Evolutionary conservation across 2,797 vertebrate species (phyloP).

Genomic region (Gallinago nigripennis): DNA sequence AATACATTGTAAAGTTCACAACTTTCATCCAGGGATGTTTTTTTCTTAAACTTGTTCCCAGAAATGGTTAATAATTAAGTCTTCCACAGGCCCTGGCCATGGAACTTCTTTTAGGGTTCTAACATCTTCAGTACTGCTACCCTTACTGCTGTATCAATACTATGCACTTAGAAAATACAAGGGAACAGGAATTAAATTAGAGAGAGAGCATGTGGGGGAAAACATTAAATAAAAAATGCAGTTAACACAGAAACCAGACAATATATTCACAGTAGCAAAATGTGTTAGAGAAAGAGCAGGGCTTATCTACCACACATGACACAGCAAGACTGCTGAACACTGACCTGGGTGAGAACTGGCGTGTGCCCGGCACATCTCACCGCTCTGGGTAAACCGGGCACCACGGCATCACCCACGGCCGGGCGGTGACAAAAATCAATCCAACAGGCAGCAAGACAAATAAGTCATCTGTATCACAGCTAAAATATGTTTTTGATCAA

Average conservation of each 20-base stretch:
- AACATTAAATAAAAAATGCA: background rate
- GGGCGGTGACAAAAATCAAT: slow-evolving; percentile 50
- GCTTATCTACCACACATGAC: background rate
- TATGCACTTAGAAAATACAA: background rate
- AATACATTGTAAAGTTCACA: background rate
- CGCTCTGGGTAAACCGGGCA: fast-evolving
- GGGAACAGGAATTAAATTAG: background rate
- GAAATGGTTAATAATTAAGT: background rate
- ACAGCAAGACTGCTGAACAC: background rate
- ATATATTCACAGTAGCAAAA: background rate
- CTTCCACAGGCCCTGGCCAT: background rate
- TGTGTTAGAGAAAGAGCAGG: background rate
- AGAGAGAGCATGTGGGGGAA: background rate
- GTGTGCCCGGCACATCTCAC: background rate
- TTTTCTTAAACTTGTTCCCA: background rate
- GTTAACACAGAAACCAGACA: background rate
- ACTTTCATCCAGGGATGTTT: background rate
- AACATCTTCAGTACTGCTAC: background rate
- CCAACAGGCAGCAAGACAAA: slow-evolving; percentile 45
- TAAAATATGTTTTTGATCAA: slow-evolving; percentile 57
- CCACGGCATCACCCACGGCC: background rate
- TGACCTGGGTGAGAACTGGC: background rate
- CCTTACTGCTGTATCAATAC: background rate
- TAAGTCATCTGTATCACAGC: slow-evolving; percentile 41
- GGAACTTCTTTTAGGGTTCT: background rate